These are phyloP conservation scores for Rotaria macrura DNA, from an alignment of 2,888 invertebrate species.

Conservation along the genomic window DNA sequence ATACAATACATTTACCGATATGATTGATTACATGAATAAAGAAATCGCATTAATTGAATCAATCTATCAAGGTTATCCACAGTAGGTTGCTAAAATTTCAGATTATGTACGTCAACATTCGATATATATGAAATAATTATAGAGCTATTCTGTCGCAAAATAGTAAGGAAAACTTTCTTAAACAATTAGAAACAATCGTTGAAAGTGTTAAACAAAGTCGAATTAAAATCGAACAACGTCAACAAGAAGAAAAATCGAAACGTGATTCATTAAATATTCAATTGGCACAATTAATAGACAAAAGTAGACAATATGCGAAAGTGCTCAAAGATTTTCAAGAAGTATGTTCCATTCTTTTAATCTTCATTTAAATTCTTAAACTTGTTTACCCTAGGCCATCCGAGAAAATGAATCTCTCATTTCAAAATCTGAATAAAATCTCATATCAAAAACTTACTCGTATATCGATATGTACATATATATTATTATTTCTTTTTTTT, in stretches of 20 bases:
- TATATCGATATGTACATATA: not conserved
- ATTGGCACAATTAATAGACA: conserved; percentile 55
- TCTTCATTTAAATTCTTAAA: not conserved
- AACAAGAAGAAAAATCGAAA: conserved; percentile 59
- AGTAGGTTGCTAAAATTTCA: conserved; percentile 40
- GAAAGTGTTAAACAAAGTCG: conserved; percentile 72
- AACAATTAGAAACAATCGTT: conserved; percentile 77
- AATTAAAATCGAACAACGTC: conserved; percentile 41
- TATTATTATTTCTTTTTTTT: too few relatives aligned
- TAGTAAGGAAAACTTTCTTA: conserved; percentile 75
- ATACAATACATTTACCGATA: conserved; percentile 85
- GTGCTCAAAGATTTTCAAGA: conserved; percentile 66
- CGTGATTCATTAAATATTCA: conserved; percentile 59
- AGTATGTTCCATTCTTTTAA: not conserved
- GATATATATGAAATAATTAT: conserved; percentile 21
- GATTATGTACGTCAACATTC: not conserved
- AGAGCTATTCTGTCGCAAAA: conserved; percentile 71
- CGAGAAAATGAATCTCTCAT: not conserved
- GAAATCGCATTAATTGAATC: conserved; percentile 59
- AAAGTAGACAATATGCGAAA: conserved; percentile 65
- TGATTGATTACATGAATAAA: conserved; percentile 79
- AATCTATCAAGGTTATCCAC: conserved; percentile 49
- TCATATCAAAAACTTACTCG: too few relatives aligned
- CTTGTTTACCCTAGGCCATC: not conserved
- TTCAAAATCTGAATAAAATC: not conserved